These are phyloP conservation scores for Lepus americanus DNA, from an alignment of 2,113 vertebrate genomes.

Conservation along the genomic window DNA sequence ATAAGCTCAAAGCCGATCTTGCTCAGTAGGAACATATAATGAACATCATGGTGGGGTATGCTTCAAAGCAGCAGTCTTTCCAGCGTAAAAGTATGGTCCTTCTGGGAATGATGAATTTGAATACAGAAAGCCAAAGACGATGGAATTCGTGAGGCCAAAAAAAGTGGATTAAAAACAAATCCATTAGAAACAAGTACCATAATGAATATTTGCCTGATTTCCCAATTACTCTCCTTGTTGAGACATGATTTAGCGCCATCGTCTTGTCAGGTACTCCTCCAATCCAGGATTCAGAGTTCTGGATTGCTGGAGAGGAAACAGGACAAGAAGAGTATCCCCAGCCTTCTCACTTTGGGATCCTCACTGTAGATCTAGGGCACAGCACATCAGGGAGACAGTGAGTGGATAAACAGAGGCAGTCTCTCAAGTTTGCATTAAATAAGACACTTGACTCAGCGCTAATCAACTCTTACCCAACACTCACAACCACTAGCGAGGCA, in stretches of 20 bases:
- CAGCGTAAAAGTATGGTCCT: slow-evolving; percentile 40
- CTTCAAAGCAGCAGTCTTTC: slow-evolving; percentile 58
- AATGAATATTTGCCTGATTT: slow-evolving; percentile 29
- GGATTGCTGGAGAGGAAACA: background rate
- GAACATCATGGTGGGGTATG: slow-evolving; percentile 25
- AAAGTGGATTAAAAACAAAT: background rate
- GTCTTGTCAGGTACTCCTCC: background rate
- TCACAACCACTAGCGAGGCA: background rate
- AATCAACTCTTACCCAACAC: background rate
- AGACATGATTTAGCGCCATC: background rate
- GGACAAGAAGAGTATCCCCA: background rate
- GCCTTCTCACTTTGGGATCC: background rate
- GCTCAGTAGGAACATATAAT: slow-evolving; percentile 61
- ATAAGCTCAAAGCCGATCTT: slow-evolving; percentile 57
- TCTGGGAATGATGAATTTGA: slow-evolving; percentile 57
- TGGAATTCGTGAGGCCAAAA: slow-evolving; percentile 33
- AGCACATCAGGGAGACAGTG: background rate
- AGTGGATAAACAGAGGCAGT: background rate
- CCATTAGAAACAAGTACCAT: slow-evolving; percentile 25
- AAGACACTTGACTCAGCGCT: background rate
- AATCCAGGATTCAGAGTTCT: background rate
- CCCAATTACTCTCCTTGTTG: background rate
- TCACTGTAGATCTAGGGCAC: background rate
- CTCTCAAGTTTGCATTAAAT: slow-evolving; percentile 25
- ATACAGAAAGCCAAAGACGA: slow-evolving; percentile 50